phyloP scores from a whole-genome alignment of 1,140 invertebrate species.

The Macrosteles quadrilineatus region DNA sequence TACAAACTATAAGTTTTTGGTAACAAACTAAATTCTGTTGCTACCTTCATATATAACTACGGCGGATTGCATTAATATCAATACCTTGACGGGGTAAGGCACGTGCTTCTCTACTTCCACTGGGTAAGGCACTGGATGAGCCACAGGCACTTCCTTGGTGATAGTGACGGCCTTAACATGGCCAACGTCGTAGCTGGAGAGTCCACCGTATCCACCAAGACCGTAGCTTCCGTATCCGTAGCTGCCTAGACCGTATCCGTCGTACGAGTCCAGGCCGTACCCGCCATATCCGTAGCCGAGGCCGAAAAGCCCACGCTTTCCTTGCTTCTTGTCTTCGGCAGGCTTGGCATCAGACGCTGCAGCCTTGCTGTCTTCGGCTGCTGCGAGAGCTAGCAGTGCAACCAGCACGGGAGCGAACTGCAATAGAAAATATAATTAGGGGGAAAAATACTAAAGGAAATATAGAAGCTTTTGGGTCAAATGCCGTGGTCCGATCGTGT shows the following conservation, averaged over 20 bases:
- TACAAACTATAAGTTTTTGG: no score
- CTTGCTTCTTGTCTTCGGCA: slow-evolving; percentile 5
- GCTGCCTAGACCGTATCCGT: neutral
- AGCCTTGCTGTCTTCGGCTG: neutral
- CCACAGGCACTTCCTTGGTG: slow-evolving; percentile 68
- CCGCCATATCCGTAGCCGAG: slow-evolving; percentile 31
- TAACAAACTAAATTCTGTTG: no score
- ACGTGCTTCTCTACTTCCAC: slow-evolving; percentile 46
- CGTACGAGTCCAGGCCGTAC: slow-evolving; percentile 6
- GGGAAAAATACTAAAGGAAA: no score
- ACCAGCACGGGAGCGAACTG: neutral
- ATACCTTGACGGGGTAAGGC: slow-evolving; percentile 61
- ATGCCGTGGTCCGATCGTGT: no score
- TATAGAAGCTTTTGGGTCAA: no score
- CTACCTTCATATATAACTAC: no score
- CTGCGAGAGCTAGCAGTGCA: neutral
- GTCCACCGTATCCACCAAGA: slow-evolving; percentile 37
- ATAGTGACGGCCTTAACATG: slow-evolving; percentile 65
- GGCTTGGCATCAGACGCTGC: neutral
- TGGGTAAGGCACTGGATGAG: slow-evolving; percentile 65
- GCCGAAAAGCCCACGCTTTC: slow-evolving; percentile 33
- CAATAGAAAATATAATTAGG: neutral
- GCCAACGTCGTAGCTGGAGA: slow-evolving; percentile 41
- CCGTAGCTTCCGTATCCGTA: slow-evolving; percentile 28
- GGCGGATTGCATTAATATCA: slow-evolving; percentile 38